Base-by-base conservation (phyloP, 2,113 vertebrate genomes). In the Oryzias javanicus region DNA sequence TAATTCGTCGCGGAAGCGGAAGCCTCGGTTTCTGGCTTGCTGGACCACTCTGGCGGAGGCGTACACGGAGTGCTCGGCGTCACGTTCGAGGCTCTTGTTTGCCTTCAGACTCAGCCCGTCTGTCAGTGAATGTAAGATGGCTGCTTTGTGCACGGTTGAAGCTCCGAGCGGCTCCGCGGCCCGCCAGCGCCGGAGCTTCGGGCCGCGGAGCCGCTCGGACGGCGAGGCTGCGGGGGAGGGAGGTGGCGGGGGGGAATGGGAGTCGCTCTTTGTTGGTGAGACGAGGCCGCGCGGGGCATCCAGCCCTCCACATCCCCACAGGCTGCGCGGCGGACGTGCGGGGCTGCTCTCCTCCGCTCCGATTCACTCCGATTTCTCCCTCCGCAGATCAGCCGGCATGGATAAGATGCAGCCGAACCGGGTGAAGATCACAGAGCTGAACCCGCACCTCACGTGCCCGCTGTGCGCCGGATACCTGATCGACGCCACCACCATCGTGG, bases 391-490 rank as follows among this genome's bases (percentile, higher is more conserved):
- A 56, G 73, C 60, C 80, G 80, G 82, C 76, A 90, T 89, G 88
- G 88, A 89, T 72, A 90, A 90, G 71, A 92, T 91, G 91, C 91
- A 92, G 82, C 89, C 91, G 55, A 91, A 88, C 71, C 86, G 88
- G 76, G 86, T 92, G 46, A 91, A 91, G 80, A 91, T 91, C 81
- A 91, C 91, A 63, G 91, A 92, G 54, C 73, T 92, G 60, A 92
- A 91, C 62, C 84, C 86, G 16, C 88, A 91, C 60, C 88, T 92
- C 57, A 91, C 87, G 40, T 88, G 82, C 66, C 95, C 94, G 49
- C 85, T 98, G 64, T 98, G 95, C 10, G 94, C 94, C 8, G 96
- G 96, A 1, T 98, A 98, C 87, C 94, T 98, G 88, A 94, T 98
- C 1, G 96, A 98, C 20, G 96, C 95, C 35, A 94, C 95, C 1